Percentiles rank a stretch among this genome's conserved stretches.
Evolutionary conservation across 2,797 vertebrate genomes (phyloP).

Genomic region (Nothura maculosa): DNA sequence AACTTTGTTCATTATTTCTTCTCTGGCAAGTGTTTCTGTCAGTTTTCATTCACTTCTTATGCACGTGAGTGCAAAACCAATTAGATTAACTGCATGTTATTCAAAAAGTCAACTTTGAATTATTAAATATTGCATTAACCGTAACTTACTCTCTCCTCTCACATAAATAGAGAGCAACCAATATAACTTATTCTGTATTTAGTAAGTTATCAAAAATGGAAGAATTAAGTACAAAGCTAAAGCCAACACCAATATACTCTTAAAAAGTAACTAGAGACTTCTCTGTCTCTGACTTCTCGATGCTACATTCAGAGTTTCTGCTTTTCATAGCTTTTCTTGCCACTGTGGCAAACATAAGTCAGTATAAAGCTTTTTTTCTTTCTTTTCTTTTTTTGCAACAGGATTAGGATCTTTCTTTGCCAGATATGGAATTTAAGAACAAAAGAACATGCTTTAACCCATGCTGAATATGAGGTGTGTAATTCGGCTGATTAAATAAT

Average conservation of each 20-base stretch:
- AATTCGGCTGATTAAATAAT: neutral
- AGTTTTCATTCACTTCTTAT: neutral
- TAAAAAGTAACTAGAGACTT: neutral
- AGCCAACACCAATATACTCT: slow-evolving; percentile 6
- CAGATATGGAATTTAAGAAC: neutral
- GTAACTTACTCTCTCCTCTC: slow-evolving; percentile 12
- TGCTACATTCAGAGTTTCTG: neutral
- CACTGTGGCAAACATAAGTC: neutral
- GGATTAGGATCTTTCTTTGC: neutral
- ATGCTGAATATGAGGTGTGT: neutral
- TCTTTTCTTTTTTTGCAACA: neutral
- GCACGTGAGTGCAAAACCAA: neutral
- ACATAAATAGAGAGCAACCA: slow-evolving; percentile 17
- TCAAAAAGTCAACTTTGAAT: neutral
- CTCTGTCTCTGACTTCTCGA: neutral
- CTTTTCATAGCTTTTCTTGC: neutral
- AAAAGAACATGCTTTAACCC: neutral
- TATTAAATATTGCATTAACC: neutral
- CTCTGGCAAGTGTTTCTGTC: neutral
- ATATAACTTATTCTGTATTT: slow-evolving; percentile 52
- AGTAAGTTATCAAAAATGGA: slow-evolving; percentile 27
- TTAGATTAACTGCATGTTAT: neutral
- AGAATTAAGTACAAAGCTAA: slow-evolving; percentile 48
- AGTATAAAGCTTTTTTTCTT: neutral
- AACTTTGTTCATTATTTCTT: neutral